Evolutionary conservation across 2,888 invertebrate species (phyloP).

Genomic region (Eledone cirrhosa): DNA sequence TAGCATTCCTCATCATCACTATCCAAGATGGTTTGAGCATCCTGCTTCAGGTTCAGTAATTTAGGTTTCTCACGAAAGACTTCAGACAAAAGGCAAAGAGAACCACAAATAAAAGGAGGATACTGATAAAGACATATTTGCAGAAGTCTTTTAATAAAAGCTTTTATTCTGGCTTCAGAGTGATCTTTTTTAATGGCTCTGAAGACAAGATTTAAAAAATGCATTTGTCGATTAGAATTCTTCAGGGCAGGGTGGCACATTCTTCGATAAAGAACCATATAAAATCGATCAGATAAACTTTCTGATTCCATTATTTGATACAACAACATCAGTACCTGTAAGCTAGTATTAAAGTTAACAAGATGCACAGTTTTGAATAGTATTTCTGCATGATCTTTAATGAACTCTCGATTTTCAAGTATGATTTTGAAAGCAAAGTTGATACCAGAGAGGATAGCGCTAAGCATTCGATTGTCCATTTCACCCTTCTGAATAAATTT

Average conservation of each 20-base stretch:
- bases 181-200: constrained; percentile 84
- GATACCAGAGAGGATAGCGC: constrained; percentile 82
- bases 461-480: constrained; percentile 84
- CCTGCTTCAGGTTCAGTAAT: constrained; percentile 47
- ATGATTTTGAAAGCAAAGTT: constrained; percentile 79
- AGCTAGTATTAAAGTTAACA: constrained; percentile 77
- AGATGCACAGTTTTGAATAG: constrained; percentile 84
- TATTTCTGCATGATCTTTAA: constrained; percentile 77
- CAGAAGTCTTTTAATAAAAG: constrained; percentile 86
- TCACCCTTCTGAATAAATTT: constrained; percentile 72
- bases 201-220: constrained; percentile 86
- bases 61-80: constrained; percentile 47
- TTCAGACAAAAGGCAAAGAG: constrained; percentile 82
- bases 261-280: constrained; percentile 88
- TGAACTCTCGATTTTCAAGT: constrained; percentile 54
- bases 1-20: constrained; percentile 68
- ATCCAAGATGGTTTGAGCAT: constrained; percentile 36
- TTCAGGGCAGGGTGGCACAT: constrained; percentile 79
- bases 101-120: constrained; percentile 83
- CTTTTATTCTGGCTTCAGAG: constrained; percentile 75
- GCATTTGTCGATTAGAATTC: constrained; percentile 70
- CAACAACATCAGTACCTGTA: constrained; percentile 74
- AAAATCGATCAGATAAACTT: constrained; percentile 71
- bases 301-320: constrained; percentile 73
- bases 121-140: constrained; percentile 74